These are phyloP conservation scores for Ichneumon xanthorius DNA, from an alignment of 2,888 invertebrate species.

Conservation along the genomic window DNA sequence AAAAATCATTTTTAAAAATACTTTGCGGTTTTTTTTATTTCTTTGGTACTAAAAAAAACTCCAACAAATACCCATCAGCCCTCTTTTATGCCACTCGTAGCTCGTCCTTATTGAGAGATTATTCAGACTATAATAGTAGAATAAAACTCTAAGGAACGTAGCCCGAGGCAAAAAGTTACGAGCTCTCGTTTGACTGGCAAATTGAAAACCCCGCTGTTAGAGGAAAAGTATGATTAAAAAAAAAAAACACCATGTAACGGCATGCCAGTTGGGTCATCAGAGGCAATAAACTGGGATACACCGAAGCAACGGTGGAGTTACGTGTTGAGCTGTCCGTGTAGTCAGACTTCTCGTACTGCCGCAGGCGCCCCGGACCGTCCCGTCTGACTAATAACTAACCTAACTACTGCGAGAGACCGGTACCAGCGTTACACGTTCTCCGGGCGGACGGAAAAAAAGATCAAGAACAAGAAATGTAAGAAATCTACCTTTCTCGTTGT, in stretches of 20 bases:
- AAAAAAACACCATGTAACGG: conserved; percentile 7
- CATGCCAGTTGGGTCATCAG: neutral
- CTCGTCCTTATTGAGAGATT: conserved; percentile 38
- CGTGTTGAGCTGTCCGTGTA: neutral
- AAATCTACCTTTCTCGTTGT: no score
- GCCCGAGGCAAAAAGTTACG: conserved; percentile 37
- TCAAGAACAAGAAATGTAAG: conserved; percentile 4
- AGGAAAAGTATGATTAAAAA: conserved; percentile 15
- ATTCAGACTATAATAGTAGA: conserved; percentile 40
- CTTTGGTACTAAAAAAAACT: neutral
- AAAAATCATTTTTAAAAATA: no score
- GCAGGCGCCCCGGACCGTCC: neutral
- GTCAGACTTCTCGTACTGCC: neutral
- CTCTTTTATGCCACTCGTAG: conserved; percentile 12
- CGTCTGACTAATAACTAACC: conserved; percentile 25
- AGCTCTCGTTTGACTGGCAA: conserved; percentile 33
- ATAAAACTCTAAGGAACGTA: conserved; percentile 48
- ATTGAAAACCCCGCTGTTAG: conserved; percentile 24
- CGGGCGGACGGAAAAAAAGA: neutral
- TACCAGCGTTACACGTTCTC: neutral
- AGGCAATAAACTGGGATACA: neutral
- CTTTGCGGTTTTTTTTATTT: neutral
- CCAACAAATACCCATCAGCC: neutral
- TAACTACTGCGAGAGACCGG: conserved; percentile 4
- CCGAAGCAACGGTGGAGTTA: neutral